phyloP scores from a whole-genome alignment of 1,140 invertebrate species.

The Bombus vancouverensis region DNA sequence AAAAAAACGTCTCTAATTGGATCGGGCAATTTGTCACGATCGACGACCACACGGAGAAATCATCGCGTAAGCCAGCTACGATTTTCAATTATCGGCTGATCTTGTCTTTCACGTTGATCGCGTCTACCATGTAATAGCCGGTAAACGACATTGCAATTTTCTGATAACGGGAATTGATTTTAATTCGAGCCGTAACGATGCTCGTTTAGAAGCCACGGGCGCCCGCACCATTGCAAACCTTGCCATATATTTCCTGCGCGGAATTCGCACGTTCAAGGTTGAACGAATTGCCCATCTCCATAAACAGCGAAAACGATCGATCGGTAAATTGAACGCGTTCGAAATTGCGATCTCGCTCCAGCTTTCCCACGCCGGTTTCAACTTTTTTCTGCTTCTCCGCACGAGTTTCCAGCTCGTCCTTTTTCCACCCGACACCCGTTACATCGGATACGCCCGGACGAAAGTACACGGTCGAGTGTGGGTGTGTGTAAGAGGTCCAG shows the following conservation, averaged over 20 bases:
- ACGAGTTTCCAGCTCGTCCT: not conserved
- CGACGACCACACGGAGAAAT: conserved; percentile 46
- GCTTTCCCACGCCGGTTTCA: too few species aligned
- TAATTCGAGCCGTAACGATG: conserved; percentile 10
- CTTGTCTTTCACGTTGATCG: conserved; percentile 36
- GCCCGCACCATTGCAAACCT: too few species aligned
- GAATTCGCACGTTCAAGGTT: not conserved
- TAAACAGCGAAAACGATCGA: too few species aligned
- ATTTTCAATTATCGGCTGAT: conserved; percentile 45
- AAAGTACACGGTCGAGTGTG: conserved; percentile 70
- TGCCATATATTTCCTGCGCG: not conserved
- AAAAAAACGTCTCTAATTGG: conserved; percentile 40
- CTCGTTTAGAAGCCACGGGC: not conserved
- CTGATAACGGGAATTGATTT: conserved; percentile 15
- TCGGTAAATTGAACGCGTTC: too few species aligned
- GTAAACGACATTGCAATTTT: conserved; percentile 39
- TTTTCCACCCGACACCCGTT: conserved; percentile 52
- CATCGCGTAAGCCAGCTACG: conserved; percentile 32
- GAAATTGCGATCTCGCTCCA: too few species aligned
- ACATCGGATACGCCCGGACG: conserved; percentile 61
- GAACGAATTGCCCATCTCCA: too few species aligned
- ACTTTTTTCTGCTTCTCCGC: too few species aligned
- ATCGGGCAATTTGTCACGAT: conserved; percentile 52
- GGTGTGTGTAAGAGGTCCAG: conserved; percentile 78
- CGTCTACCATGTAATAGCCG: conserved; percentile 21